Base-by-base conservation (phyloP, 2,888 invertebrate species). In the Pachliopta kotzebuea region DNA sequence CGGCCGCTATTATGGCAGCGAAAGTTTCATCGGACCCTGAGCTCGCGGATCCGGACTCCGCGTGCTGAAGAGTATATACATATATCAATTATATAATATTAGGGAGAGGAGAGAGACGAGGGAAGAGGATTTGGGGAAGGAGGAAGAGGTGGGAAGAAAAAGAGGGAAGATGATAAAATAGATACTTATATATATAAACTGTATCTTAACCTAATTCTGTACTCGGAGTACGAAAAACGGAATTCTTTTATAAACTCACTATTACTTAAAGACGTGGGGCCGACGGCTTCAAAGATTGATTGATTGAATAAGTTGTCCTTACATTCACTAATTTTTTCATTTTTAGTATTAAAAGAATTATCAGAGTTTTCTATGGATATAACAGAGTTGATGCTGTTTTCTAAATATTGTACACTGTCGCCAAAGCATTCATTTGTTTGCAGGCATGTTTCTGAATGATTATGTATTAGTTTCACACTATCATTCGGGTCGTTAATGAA, bases 361-460 rank as follows among this genome's bases (percentile, higher is more conserved):
- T 73, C 65, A 0, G 78, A 79, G 62, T 73, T 74, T 65, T 76
- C 75, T 23, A 89, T 9, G 2, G 83, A 80, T 68, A 88, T 74
- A n/a, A 83, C 67, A 17, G 88, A 83, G 31, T 73, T 72, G 0
- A 76, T 60, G 7, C 69, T 73, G 23, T 75, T 76, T 4, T 86
- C 81, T 50, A 89, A 65, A 49, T 84, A 76, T 72, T 86, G 81
- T 0, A 89, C 69, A 65, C 88, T 87, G 49, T 84, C 76, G 0
- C 73, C 77, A 20, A 86, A 68, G 73, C 90, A 89, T 55, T 90
- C 90, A 54, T 84, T 78, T 0, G 84, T 79, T 21, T 81, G 80
- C 0, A 90, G 74, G 65, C 90, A 91, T 0, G 90, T 87, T 62
- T 90, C 90, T 0, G 90, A 87, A 70, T 90, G 90, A 67, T 90